Conservation (phyloP, 2,888 invertebrate species). For the Flexamia atlantica region DNA sequence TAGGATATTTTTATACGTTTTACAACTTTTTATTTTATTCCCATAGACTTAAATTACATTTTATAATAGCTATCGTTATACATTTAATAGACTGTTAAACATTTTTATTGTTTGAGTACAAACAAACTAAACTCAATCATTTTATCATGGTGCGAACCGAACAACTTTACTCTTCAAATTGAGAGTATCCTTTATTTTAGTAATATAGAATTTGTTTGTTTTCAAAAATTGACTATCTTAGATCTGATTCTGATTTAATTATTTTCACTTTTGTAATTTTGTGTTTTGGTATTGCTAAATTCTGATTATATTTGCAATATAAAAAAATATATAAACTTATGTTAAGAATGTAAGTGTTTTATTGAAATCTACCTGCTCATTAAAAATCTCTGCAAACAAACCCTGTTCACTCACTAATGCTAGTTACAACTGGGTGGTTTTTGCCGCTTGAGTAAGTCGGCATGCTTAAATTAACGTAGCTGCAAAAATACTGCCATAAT, state of each 20-base stretch:
- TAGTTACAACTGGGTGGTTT: too few relatives aligned
- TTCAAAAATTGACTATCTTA: too few relatives aligned
- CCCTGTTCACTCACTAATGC: too few relatives aligned
- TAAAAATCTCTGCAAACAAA: too few relatives aligned
- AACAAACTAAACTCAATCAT: background rate
- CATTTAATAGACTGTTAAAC: background rate
- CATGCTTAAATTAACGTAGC: too few relatives aligned
- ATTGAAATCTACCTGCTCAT: background rate
- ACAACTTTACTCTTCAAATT: background rate
- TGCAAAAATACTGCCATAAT: too few relatives aligned
- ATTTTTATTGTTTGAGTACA: background rate
- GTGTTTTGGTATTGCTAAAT: slow-evolving; percentile 50
- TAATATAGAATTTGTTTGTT: background rate
- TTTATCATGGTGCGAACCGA: background rate
- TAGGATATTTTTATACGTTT: slow-evolving; percentile 30
- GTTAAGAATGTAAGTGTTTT: slow-evolving; percentile 25
- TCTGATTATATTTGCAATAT: slow-evolving; percentile 41
- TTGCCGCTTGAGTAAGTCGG: too few relatives aligned
- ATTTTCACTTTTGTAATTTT: slow-evolving; percentile 13
- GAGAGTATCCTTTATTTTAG: background rate
- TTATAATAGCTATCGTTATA: background rate
- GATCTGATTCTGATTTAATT: background rate
- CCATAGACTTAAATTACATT: background rate
- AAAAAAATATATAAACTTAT: slow-evolving; percentile 38
- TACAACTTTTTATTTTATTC: background rate